Evolutionary conservation across 2,113 vertebrate species (phyloP), one percentile per base, ranked within the genome.

Genomic region (Tor tambroides): DNA sequence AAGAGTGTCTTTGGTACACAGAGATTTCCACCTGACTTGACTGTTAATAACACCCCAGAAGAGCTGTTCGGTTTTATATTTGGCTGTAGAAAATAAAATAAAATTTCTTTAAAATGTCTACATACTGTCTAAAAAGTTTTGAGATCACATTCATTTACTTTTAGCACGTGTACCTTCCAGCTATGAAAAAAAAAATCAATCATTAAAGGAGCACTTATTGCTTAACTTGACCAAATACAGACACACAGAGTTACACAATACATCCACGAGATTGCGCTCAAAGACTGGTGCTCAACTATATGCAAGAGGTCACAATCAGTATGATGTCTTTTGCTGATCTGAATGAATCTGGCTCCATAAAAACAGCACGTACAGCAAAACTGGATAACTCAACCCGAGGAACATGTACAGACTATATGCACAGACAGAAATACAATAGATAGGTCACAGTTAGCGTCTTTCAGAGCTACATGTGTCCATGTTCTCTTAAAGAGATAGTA

Each of bases 141-240:
- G 10, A 75, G 72, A 75, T 75, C 32, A 72, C 19, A 72, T 80
- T 63, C 23, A 63, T 80, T 41, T 2, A 61, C 78, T 80, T 23
- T 41, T 56, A 56, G 6, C 14, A 23, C 21, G 32, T 30, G 35
- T 23, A 30, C 17, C 11, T 11, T 32, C 28, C 49, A 15, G 3
- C 23, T 26, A 43, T 28, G 15, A 32, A 38, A 61, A 23, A 61
- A 63, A 59, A 38, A 59, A 32, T 35, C 15, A 56, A 6, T 38
- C 5, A 59, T 43, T 10, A 41, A 74, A 74, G 21, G 32, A 79
- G 30, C 28, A 35, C 49, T 59, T 79, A 23, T 56, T 79, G 76
- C 30, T 59, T 56, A 59, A 19, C 35, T 74, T 74, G 71, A 79
- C 17, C 49, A 56, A 79, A 56, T 35, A 79, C 77, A 6, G 51